Evolutionary conservation across 1,140 invertebrate genomes (phyloP).

Genomic region (Magallana ariakensis): DNA sequence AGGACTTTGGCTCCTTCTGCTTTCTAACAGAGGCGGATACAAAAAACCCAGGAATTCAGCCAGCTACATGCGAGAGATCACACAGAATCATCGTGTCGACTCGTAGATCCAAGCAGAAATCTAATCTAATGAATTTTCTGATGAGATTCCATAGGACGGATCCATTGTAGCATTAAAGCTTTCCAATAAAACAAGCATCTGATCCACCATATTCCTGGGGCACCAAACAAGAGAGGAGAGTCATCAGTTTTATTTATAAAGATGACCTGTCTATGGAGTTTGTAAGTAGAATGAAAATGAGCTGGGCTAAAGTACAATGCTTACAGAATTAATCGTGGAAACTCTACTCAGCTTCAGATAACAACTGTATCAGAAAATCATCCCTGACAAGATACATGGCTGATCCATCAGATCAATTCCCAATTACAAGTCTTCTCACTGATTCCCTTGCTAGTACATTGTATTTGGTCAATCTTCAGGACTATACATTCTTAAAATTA

Average conservation of each 20-base stretch:
- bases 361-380: neutral
- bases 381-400: neutral
- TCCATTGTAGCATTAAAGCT: conserved; percentile 16
- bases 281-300: conserved; percentile 1
- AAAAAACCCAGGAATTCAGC: neutral
- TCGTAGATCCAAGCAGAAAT: conserved; percentile 4
- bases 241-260: conserved; percentile 2
- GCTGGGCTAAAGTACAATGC: neutral
- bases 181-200: neutral
- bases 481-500: no score
- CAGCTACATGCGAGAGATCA: conserved; percentile 23
- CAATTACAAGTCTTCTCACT: neutral
- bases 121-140: conserved; percentile 28
- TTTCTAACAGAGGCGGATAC: neutral
- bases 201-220: neutral
- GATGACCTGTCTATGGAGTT: neutral
- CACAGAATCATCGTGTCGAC: conserved; percentile 27
- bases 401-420: conserved; percentile 23
- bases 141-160: conserved; percentile 20
- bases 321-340: conserved; percentile 1
- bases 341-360: neutral
- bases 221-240: neutral
- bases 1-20: neutral
- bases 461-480: no score
- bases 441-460: no score